Conservation (phyloP, 2,797 vertebrate genomes). For the Pampus argenteus region DNA sequence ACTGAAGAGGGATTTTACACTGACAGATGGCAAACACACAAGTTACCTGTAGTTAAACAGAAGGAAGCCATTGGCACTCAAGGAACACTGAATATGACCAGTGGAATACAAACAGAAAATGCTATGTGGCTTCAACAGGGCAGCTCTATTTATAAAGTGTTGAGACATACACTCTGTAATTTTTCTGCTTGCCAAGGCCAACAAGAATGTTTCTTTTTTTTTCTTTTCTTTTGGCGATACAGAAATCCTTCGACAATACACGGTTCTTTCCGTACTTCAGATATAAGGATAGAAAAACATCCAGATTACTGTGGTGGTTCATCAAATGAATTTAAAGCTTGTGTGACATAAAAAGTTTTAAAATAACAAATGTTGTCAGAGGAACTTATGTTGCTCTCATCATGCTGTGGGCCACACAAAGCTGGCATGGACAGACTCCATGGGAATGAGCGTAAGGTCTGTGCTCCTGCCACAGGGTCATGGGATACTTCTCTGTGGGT, state of each 20-base stretch:
- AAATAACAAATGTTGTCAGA: constrained; percentile 64
- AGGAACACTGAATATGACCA: constrained; percentile 11
- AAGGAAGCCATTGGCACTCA: background rate
- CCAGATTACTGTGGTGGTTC: background rate
- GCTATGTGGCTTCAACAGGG: constrained; percentile 25
- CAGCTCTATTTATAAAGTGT: constrained; percentile 43
- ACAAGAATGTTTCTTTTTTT: constrained; percentile 32
- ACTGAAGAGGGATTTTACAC: background rate
- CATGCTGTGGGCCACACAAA: constrained; percentile 61
- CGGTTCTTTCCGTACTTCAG: constrained; percentile 4
- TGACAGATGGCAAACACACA: background rate
- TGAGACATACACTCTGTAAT: constrained; percentile 34
- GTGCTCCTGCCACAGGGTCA: constrained; percentile 63
- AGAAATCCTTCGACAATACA: background rate
- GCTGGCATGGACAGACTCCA: constrained; percentile 54
- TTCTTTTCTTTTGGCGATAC: constrained; percentile 6
- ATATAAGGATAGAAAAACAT: constrained; percentile 1
- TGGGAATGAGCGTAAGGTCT: constrained; percentile 56
- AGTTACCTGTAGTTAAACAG: constrained; percentile 12
- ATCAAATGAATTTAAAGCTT: constrained; percentile 20
- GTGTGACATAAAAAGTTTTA: constrained; percentile 58
- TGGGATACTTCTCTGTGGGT: constrained; percentile 64
- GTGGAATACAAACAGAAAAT: constrained; percentile 15
- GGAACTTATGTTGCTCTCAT: constrained; percentile 67
- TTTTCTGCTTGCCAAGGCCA: constrained; percentile 34